These are phyloP conservation scores for Limosa lapponica DNA, from an alignment of 2,797 vertebrate species.

Conservation along the genomic window DNA sequence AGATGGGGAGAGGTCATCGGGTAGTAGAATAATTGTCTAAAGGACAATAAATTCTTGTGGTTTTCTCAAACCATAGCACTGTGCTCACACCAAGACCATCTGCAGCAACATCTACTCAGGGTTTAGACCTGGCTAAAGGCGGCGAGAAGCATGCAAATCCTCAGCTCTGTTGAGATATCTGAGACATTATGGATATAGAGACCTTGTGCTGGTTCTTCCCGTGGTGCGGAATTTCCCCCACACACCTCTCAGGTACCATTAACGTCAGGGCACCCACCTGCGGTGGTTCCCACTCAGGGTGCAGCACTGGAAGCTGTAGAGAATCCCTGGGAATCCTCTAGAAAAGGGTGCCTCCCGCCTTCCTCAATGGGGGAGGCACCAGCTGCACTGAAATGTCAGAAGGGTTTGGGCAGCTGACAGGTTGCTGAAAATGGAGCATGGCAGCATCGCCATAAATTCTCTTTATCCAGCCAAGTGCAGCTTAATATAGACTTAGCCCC, in stretches of 20 bases:
- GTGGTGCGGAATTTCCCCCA: background rate
- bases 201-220: background rate
- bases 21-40: background rate
- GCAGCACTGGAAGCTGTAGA: background rate
- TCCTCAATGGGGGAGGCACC: conserved; percentile 35
- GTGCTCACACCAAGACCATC: background rate
- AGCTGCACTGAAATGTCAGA: conserved; percentile 85
- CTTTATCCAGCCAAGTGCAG: conserved; percentile 64
- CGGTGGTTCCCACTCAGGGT: rapidly evolving
- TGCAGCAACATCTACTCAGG: background rate
- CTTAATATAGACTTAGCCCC: conserved; percentile 81
- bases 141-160: background rate
- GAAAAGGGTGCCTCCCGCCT: background rate
- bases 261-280: rapidly evolving
- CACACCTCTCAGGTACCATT: background rate
- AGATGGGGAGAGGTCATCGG: background rate
- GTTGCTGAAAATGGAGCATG: conserved; percentile 78
- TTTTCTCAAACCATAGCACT: background rate
- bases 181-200: rapidly evolving
- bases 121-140: background rate
- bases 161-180: rapidly evolving
- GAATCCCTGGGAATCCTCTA: conserved; percentile 4
- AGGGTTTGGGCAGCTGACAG: conserved; percentile 81
- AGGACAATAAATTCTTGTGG: background rate
- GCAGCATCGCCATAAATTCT: conserved; percentile 75